A percentile compares a stretch with the other conserved stretches of the same genome.
These are phyloP conservation scores for Mycalesis mineus DNA, from an alignment of 2,888 invertebrate species.

Conservation along the genomic window DNA sequence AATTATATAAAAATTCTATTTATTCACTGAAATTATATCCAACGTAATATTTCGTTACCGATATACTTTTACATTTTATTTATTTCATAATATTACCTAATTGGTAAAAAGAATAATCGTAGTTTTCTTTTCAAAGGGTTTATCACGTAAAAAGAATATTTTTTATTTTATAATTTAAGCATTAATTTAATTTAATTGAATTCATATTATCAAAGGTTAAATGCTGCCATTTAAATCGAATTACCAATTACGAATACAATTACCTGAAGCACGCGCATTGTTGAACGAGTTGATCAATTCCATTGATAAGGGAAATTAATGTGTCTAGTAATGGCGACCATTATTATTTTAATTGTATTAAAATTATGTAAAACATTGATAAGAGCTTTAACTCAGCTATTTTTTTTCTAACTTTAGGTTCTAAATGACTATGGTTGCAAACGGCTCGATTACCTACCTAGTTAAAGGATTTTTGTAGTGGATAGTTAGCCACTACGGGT, in stretches of 20 bases:
- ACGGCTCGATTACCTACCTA: too few relatives aligned
- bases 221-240: conserved; percentile 15
- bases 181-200: conserved; percentile 6
- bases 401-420: not conserved
- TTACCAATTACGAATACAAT: conserved; percentile 20
- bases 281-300: conserved; percentile 12
- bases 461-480: too few relatives aligned
- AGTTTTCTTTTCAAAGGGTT: too few relatives aligned
- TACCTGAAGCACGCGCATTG: conserved; percentile 12
- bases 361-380: conserved; percentile 7
- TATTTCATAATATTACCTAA: too few relatives aligned
- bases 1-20: too few relatives aligned
- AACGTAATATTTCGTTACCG: too few relatives aligned
- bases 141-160: not conserved
- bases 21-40: too few relatives aligned
- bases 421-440: not conserved
- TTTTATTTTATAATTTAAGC: not conserved
- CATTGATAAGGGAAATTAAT: conserved; percentile 18
- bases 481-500: too few relatives aligned
- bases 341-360: conserved; percentile 3
- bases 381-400: not conserved
- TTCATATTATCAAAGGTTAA: conserved; percentile 14
- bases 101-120: too few relatives aligned
- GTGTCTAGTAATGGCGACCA: conserved; percentile 6
- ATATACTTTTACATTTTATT: too few relatives aligned